phyloP scores from a whole-genome alignment of 2,113 vertebrate species.

The Chlorodrepanis virens region DNA sequence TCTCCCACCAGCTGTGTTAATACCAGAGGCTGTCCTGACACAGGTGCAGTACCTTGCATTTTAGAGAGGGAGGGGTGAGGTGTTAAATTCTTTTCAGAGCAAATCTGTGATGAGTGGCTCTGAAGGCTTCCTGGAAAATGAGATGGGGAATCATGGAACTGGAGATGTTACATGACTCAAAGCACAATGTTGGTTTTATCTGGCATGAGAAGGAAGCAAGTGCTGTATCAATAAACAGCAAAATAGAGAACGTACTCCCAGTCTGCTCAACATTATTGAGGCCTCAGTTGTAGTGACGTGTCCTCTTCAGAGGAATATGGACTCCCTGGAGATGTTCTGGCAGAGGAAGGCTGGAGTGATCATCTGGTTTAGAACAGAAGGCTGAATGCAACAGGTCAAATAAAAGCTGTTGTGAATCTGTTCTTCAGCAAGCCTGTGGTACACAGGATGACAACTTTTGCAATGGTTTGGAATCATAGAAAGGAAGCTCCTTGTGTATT shows the following conservation, averaged over 20 bases:
- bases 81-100: background rate
- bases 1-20: background rate
- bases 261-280: background rate
- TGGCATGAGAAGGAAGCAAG: background rate
- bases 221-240: background rate
- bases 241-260: background rate
- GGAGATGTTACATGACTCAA: background rate
- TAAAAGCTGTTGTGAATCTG: background rate
- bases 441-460: background rate
- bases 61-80: background rate
- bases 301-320: background rate
- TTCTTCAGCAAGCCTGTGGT: background rate
- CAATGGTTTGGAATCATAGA: background rate
- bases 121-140: background rate
- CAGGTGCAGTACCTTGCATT: background rate
- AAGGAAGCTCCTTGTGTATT: background rate
- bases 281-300: background rate
- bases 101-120: background rate
- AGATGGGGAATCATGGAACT: background rate
- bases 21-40: background rate
- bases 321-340: background rate
- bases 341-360: background rate
- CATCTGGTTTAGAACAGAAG: background rate
- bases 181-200: background rate
- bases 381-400: background rate